phyloP scores from a whole-genome alignment of 1,140 invertebrate genomes.

The Babylonia areolata region DNA sequence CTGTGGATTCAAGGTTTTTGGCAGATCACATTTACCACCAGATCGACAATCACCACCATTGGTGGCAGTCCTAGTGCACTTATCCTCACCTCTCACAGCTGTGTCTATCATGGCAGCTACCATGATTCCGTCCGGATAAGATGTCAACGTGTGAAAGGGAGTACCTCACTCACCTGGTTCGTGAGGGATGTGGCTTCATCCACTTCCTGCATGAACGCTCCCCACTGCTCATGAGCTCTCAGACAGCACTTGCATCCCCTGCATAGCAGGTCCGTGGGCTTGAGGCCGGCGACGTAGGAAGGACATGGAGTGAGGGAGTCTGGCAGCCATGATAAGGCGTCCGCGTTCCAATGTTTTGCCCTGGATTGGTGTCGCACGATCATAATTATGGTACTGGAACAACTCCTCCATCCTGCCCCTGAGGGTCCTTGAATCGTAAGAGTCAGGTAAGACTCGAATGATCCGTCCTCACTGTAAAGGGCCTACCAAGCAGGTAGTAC shows the following conservation, averaged over 20 bases:
- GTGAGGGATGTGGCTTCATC: neutral
- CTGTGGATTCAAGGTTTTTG: too few species aligned
- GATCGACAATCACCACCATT: too few species aligned
- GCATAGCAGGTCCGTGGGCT: neutral
- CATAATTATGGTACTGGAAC: conserved; percentile 42
- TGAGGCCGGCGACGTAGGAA: neutral
- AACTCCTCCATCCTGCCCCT: conserved; percentile 62
- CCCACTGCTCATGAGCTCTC: neutral
- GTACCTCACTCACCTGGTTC: too few species aligned
- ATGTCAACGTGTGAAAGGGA: too few species aligned
- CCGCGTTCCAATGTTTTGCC: conserved; percentile 41
- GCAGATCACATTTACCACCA: too few species aligned
- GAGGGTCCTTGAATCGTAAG: conserved; percentile 47
- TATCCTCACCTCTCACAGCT: too few species aligned
- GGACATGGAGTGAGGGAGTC: neutral
- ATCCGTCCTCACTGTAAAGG: conserved; percentile 51
- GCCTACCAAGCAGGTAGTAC: conserved; percentile 45
- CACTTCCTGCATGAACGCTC: neutral
- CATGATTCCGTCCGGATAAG: too few species aligned
- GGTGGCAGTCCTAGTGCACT: too few species aligned
- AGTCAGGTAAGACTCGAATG: conserved; percentile 53
- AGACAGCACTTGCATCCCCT: neutral
- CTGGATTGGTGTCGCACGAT: conserved; percentile 36
- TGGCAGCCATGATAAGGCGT: conserved; percentile 45
- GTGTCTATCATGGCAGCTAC: too few species aligned